phyloP scores from a whole-genome alignment of 2,888 invertebrate species.

The Apotomis turbidana region DNA sequence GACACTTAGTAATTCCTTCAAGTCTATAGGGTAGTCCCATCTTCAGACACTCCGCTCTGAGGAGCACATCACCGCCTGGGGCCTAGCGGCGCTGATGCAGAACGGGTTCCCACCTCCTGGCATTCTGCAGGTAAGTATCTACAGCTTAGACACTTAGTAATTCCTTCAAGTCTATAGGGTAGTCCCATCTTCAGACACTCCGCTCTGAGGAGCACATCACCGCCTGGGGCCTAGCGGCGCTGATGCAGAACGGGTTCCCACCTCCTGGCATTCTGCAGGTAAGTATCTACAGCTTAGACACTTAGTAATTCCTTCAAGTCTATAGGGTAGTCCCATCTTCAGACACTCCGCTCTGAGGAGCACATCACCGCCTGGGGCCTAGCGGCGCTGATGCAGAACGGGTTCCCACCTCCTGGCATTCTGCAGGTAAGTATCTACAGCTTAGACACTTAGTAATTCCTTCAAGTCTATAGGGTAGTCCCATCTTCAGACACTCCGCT shows the following conservation, averaged over 20 bases:
- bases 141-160: no score
- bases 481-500: slow-evolving; percentile 77
- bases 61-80: slow-evolving; percentile 89
- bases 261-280: slow-evolving; percentile 84
- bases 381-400: slow-evolving; percentile 90
- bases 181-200: slow-evolving; percentile 62
- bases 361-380: slow-evolving; percentile 89
- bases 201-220: slow-evolving; percentile 89
- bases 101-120: slow-evolving; percentile 88
- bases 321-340: slow-evolving; percentile 47
- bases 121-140: slow-evolving; percentile 66
- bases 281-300: background rate
- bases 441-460: no score
- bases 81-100: slow-evolving; percentile 90
- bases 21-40: slow-evolving; percentile 47
- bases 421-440: slow-evolving; percentile 57
- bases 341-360: slow-evolving; percentile 87
- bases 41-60: slow-evolving; percentile 85
- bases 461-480: slow-evolving; percentile 47
- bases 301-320: no score
- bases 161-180: slow-evolving; percentile 47
- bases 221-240: slow-evolving; percentile 89
- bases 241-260: slow-evolving; percentile 90
- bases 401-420: slow-evolving; percentile 87
- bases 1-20: no score